phyloP scores from a whole-genome alignment of 1,140 invertebrate genomes.

The Saccostrea glomerata region DNA sequence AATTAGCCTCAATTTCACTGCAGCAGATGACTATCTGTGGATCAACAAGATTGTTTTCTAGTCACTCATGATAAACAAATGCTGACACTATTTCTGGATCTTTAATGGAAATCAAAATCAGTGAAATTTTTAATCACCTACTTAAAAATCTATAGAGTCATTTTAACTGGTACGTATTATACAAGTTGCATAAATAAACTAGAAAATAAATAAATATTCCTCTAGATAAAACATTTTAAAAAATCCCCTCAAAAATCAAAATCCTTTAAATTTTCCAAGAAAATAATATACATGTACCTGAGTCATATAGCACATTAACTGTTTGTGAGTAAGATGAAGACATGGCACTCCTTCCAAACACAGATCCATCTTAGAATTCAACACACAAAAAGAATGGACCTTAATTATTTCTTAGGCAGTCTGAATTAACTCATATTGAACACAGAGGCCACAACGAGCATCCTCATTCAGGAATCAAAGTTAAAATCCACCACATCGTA shows the following conservation, averaged over 20 bases:
- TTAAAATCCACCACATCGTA: background rate
- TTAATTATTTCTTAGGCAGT: background rate
- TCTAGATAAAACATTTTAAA: background rate
- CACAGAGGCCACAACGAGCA: background rate
- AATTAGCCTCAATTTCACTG: background rate
- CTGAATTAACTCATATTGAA: background rate
- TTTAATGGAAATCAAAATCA: background rate
- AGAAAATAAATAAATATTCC: too few relatives aligned
- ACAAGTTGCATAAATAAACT: too few relatives aligned
- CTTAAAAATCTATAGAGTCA: too few relatives aligned
- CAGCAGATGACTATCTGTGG: background rate
- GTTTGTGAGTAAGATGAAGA: background rate
- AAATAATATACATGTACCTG: background rate
- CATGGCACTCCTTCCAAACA: constrained; percentile 19
- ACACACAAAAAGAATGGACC: too few relatives aligned
- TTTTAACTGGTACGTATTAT: too few relatives aligned
- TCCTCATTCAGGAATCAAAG: background rate
- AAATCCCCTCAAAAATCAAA: background rate
- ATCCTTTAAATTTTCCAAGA: background rate
- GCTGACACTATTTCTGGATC: background rate
- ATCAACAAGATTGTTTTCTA: background rate
- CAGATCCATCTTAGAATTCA: background rate
- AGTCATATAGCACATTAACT: background rate
- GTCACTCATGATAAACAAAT: background rate
- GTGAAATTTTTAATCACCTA: background rate